Percentiles rank a stretch among this genome's conserved stretches.
Evolutionary conservation across 2,113 vertebrate genomes (phyloP).

Genomic region (Nycticorax nycticorax): DNA sequence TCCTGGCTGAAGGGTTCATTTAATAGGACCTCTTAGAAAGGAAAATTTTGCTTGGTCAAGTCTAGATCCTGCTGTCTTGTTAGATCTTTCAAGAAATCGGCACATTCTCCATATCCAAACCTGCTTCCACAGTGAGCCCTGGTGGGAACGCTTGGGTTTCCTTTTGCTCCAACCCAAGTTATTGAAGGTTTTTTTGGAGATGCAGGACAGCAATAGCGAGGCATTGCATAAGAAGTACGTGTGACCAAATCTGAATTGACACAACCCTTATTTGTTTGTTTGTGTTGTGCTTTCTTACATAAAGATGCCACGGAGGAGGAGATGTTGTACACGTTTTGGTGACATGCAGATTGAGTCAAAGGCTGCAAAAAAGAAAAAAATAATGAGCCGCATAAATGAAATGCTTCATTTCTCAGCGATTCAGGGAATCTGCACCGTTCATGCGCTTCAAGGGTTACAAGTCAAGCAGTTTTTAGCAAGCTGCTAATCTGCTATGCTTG

Average conservation of each 20-base stretch:
- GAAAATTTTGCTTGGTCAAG: neutral
- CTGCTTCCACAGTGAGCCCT: neutral
- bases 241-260: neutral
- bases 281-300: neutral
- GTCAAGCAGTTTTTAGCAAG: conserved; percentile 70
- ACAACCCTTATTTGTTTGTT: neutral
- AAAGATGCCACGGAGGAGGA: neutral
- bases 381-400: neutral
- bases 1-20: neutral
- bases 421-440: neutral
- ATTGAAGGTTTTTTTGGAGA: neutral
- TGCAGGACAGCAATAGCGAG: neutral
- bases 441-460: conserved; percentile 70
- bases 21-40: neutral
- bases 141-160: neutral
- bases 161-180: neutral
- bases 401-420: neutral
- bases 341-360: neutral
- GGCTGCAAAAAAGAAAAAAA: neutral
- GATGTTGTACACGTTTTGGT: neutral
- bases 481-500: conserved; percentile 67
- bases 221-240: fast-evolving
- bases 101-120: neutral
- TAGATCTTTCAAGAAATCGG: neutral
- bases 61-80: neutral